Percentiles rank a stretch among this genome's conserved stretches.
These are phyloP conservation scores for Perognathus longimembris DNA, from an alignment of 2,113 vertebrate species.

Conservation along the genomic window DNA sequence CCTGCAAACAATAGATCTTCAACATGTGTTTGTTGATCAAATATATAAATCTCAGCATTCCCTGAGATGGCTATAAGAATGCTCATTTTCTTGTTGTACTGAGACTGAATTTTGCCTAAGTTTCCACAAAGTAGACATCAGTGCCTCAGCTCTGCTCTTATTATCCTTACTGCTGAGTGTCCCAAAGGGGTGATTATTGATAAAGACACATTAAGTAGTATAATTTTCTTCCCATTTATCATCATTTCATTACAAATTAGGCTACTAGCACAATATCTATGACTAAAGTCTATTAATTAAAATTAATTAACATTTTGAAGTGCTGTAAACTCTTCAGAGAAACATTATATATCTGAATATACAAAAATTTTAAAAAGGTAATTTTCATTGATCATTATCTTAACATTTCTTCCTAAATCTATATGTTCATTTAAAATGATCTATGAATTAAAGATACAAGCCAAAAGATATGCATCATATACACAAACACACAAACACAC, in stretches of 20 bases:
- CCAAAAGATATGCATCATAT: neutral
- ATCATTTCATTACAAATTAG: slow-evolving; percentile 14
- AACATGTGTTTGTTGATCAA: neutral
- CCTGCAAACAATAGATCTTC: neutral
- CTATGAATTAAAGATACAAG: neutral
- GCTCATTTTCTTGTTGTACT: neutral
- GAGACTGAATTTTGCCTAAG: neutral
- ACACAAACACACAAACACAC: neutral
- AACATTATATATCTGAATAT: slow-evolving; percentile 46
- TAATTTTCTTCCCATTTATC: slow-evolving; percentile 53
- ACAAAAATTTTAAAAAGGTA: neutral
- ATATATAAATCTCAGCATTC: neutral
- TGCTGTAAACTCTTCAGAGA: neutral
- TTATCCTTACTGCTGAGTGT: neutral
- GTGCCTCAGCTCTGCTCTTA: neutral
- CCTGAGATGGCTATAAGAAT: neutral
- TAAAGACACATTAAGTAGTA: neutral
- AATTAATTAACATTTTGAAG: slow-evolving; percentile 59
- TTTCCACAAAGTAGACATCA: neutral
- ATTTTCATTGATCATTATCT: slow-evolving; percentile 20
- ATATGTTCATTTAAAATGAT: neutral
- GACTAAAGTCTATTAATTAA: slow-evolving; percentile 45
- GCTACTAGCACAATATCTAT: neutral
- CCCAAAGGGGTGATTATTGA: neutral
- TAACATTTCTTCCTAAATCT: neutral